Evolutionary conservation across 30 jellyfish, hydroid and myxozoan species (phyloP).

Genomic region (Chironex yamaguchii): DNA sequence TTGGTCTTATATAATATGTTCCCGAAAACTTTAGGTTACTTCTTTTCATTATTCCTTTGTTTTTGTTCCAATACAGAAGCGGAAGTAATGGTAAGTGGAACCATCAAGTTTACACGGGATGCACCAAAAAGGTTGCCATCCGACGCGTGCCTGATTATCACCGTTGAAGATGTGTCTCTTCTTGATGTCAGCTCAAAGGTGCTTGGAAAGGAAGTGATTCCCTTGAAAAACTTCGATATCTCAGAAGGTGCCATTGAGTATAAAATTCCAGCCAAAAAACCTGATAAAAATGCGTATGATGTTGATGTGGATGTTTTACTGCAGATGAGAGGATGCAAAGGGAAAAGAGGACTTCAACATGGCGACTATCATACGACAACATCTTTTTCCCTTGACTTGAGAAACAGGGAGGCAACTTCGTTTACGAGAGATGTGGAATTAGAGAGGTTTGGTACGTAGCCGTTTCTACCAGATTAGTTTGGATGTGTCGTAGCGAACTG

Average conservation of each 20-base stretch:
- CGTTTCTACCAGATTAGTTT: no score
- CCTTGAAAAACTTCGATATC: not conserved
- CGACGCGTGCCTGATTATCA: not conserved
- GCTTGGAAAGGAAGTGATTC: not conserved
- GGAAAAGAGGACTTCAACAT: not conserved
- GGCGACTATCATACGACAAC: not conserved
- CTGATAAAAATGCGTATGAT: not conserved
- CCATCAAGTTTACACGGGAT: not conserved
- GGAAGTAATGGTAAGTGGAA: not conserved
- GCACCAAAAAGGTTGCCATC: not conserved
- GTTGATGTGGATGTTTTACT: not conserved
- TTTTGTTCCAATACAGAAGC: not conserved
- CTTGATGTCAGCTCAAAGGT: not conserved
- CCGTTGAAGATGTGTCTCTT: not conserved
- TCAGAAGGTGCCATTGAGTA: not conserved
- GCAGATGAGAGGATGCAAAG: not conserved
- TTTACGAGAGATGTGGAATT: not conserved
- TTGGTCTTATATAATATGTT: no score
- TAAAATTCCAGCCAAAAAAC: not conserved
- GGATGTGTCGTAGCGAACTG: no score
- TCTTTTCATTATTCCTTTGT: not conserved
- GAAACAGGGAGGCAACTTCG: not conserved
- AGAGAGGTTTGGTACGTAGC: not conserved
- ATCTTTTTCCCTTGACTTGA: not conserved
- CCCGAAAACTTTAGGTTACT: no score